phyloP scores from a whole-genome alignment of 2,113 vertebrate genomes.

The Electrona antarctica region DNA sequence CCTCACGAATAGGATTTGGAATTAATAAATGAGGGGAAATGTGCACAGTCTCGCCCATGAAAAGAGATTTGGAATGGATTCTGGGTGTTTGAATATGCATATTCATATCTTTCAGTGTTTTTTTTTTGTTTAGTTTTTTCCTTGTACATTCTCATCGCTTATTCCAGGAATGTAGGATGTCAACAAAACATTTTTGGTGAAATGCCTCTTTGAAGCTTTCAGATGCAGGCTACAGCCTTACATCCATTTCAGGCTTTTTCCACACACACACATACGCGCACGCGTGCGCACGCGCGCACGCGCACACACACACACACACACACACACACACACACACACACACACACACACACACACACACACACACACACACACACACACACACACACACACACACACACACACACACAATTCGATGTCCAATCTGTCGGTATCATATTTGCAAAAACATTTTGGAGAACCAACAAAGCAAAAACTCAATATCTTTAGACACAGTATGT shows the following conservation, averaged over 20 bases:
- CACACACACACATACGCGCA: slow-evolving; percentile 8
- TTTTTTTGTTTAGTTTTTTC: slow-evolving; percentile 23
- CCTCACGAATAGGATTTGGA: slow-evolving; percentile 64
- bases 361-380: too few relatives aligned
- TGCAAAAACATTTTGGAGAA: slow-evolving; percentile 53
- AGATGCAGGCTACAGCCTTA: slow-evolving; percentile 53
- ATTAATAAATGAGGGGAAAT: slow-evolving; percentile 68
- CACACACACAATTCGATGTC: slow-evolving; percentile 13
- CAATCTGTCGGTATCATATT: slow-evolving; percentile 50
- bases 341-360: too few relatives aligned
- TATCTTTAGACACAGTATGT: slow-evolving; percentile 51
- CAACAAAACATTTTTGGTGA: slow-evolving; percentile 66
- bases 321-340: too few relatives aligned
- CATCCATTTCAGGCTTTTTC: slow-evolving; percentile 51
- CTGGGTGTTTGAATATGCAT: slow-evolving; percentile 70
- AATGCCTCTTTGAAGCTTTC: slow-evolving; percentile 56
- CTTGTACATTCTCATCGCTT: slow-evolving; percentile 59
- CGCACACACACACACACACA: slow-evolving; percentile 10
- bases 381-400: too few relatives aligned
- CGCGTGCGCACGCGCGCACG: too few relatives aligned
- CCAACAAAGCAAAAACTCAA: slow-evolving; percentile 57
- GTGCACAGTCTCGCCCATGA: slow-evolving; percentile 56
- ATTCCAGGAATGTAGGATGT: slow-evolving; percentile 64
- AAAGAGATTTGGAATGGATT: slow-evolving; percentile 68
- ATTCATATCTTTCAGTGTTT: slow-evolving; percentile 61